Evolutionary conservation across 1,140 invertebrate species (phyloP).

Genomic region (Drosophila sproati): DNA sequence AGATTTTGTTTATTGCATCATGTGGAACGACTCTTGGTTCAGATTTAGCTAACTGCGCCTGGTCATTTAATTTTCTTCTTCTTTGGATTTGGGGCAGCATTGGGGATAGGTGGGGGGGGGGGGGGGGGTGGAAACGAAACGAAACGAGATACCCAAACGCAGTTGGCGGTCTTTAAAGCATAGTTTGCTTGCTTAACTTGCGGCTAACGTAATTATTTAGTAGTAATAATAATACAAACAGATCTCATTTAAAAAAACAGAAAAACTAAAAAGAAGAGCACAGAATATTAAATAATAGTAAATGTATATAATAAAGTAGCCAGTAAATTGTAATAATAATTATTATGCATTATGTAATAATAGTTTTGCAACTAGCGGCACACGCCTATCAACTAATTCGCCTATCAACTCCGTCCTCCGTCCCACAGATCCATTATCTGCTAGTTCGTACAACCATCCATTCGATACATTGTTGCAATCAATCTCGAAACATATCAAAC

Average conservation of each 20-base stretch:
- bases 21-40: constrained; percentile 63
- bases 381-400: constrained; percentile 1
- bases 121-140: background rate
- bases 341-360: constrained; percentile 4
- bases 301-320: constrained; percentile 2
- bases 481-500: no score
- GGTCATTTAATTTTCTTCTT: background rate
- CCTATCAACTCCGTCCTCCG: background rate
- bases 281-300: background rate
- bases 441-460: constrained; percentile 6
- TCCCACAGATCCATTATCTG: background rate
- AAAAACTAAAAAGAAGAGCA: background rate
- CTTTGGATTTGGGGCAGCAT: no score
- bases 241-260: background rate
- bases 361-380: constrained; percentile 14
- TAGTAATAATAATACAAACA: constrained; percentile 13
- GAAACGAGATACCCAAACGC: background rate
- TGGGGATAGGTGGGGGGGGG: no score
- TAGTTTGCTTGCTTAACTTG: background rate
- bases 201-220: background rate
- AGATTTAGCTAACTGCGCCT: constrained; percentile 37
- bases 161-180: background rate
- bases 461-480: background rate
- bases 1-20: constrained; percentile 30
- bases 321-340: background rate